These are phyloP conservation scores for Garrulus glandarius DNA, from an alignment of 2,797 vertebrate genomes.

Conservation along the genomic window DNA sequence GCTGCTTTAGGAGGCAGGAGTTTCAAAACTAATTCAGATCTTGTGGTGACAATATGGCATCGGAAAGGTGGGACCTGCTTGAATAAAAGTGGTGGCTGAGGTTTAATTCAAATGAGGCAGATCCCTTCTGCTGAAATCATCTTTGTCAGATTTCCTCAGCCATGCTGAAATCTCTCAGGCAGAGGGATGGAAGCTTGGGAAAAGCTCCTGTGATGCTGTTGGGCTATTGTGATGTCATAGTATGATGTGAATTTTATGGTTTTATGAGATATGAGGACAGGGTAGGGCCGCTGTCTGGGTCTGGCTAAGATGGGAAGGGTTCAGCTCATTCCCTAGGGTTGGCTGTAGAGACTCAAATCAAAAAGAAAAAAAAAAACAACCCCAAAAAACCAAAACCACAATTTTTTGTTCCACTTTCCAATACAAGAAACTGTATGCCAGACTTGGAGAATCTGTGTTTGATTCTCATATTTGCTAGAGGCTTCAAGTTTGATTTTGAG, in stretches of 20 bases:
- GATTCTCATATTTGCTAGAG: background rate
- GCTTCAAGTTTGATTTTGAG: background rate
- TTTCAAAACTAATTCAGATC: background rate
- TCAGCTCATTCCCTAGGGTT: background rate
- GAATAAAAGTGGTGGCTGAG: background rate
- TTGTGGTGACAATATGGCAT: background rate
- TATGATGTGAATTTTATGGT: background rate
- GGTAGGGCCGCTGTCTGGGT: background rate
- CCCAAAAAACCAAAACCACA: background rate
- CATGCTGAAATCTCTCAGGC: background rate
- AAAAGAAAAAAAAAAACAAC: background rate
- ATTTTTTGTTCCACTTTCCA: background rate
- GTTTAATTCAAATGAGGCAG: background rate
- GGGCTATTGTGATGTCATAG: background rate
- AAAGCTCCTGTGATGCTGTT: background rate
- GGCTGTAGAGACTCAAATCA: background rate
- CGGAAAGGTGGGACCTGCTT: rapidly evolving
- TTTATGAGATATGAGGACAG: background rate
- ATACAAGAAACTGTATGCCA: background rate
- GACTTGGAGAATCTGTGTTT: background rate
- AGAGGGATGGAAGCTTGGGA: background rate
- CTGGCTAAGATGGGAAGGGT: background rate
- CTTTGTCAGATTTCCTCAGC: background rate
- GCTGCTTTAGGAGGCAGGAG: background rate
- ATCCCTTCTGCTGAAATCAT: background rate